Evolutionary conservation across 1,140 invertebrate genomes (phyloP).

Genomic region (Micrasema longulum): DNA sequence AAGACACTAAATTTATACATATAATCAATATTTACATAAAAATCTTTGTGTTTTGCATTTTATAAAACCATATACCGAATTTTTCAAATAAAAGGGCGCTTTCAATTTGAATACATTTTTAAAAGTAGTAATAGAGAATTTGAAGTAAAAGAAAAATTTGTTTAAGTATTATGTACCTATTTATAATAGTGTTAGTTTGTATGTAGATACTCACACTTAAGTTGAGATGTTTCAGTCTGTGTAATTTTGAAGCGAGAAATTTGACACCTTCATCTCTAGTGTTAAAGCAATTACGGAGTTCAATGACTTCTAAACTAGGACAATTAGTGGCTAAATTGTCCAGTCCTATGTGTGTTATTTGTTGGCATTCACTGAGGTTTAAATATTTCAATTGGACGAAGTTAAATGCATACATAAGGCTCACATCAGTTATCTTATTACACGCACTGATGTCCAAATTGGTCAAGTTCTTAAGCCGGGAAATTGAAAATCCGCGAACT

Average conservation of each 20-base stretch:
- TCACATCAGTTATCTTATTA: slow-evolving; percentile 77
- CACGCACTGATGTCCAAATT: slow-evolving; percentile 75
- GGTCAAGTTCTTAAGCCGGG: slow-evolving; percentile 69
- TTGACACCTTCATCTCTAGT: slow-evolving; percentile 75
- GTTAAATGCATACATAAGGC: slow-evolving; percentile 74
- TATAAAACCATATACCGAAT: too few relatives aligned
- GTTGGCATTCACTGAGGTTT: slow-evolving; percentile 76
- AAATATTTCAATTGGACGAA: slow-evolving; percentile 73
- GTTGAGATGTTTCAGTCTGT: slow-evolving; percentile 72
- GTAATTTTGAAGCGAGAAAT: slow-evolving; percentile 69
- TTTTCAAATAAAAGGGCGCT: too few relatives aligned
- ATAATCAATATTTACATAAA: too few relatives aligned
- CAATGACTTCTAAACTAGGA: slow-evolving; percentile 76
- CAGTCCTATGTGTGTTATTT: slow-evolving; percentile 75
- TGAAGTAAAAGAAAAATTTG: too few relatives aligned
- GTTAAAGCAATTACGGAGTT: slow-evolving; percentile 75
- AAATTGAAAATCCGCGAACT: slow-evolving; percentile 69
- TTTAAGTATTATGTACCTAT: too few relatives aligned
- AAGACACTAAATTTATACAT: too few relatives aligned
- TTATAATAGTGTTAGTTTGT: too few relatives aligned
- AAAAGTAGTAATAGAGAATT: too few relatives aligned
- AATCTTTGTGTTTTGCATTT: too few relatives aligned
- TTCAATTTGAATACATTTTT: too few relatives aligned
- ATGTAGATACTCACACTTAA: slow-evolving; percentile 65
- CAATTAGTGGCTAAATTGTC: slow-evolving; percentile 73